A percentile compares a stretch with the other conserved stretches of the same genome.
phyloP scores from a whole-genome alignment of 2,113 vertebrate genomes.

The Notarius lentiginosus region DNA sequence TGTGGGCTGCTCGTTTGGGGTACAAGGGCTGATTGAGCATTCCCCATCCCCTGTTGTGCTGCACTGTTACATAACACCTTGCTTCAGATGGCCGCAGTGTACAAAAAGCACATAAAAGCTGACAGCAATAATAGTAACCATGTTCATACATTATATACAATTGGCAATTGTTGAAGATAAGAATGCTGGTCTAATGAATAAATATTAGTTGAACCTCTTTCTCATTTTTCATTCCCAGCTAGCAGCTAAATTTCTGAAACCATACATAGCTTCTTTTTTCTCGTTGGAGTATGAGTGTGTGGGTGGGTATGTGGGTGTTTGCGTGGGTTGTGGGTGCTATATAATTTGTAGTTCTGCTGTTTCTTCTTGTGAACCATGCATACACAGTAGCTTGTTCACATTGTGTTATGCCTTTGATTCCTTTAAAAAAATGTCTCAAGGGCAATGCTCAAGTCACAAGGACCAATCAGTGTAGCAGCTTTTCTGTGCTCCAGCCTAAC shows the following conservation, averaged over 20 bases:
- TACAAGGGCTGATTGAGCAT: conserved; percentile 37
- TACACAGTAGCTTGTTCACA: conserved; percentile 28
- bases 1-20: conserved; percentile 51
- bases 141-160: conserved; percentile 25
- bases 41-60: conserved; percentile 45
- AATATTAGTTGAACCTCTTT: conserved; percentile 73
- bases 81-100: conserved; percentile 19
- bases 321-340: conserved; percentile 42
- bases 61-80: conserved; percentile 52
- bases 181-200: conserved; percentile 69
- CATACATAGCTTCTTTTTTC: conserved; percentile 34
- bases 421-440: conserved; percentile 36
- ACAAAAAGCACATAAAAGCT: conserved; percentile 47
- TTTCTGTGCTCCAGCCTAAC: background rate
- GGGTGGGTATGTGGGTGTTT: conserved; percentile 42
- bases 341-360: conserved; percentile 39
- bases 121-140: conserved; percentile 42
- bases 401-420: conserved; percentile 23
- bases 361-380: conserved; percentile 32
- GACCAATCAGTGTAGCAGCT: conserved; percentile 36
- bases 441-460: conserved; percentile 29
- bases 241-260: conserved; percentile 53
- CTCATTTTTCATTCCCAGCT: conserved; percentile 64
- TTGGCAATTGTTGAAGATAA: conserved; percentile 17
- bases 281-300: conserved; percentile 38